Base-by-base conservation (phyloP, 2,888 invertebrate species). In the Erebia ligea region DNA sequence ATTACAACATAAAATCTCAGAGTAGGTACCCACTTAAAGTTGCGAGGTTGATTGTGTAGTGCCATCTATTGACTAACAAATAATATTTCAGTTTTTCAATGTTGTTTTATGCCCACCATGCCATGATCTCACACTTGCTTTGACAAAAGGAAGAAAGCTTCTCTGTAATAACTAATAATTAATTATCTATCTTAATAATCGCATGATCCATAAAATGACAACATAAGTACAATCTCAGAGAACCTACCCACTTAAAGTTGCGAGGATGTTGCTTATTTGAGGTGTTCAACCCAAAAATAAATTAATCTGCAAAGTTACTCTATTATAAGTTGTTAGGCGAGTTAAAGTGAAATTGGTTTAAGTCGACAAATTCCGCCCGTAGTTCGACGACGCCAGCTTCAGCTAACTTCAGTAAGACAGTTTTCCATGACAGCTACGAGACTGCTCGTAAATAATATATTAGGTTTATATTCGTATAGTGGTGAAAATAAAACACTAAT, bases 261-360 rank as follows among this genome's bases (percentile, higher is more conserved):
- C 48, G 57, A 67, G 70, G 67, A 59, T 73, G 73, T 77, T 77
- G 74, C 75, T 74, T 76, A 75, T 76, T 75, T 76, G 76, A 79
- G 78, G 78, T 77, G 75, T 76, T 75, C 70, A 70, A 71, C 48
- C 79, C 79, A 78, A 80, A 84, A 86, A 84, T 84, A 88, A 85
- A 89, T 91, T 88, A 90, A 90, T 88, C 82, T 84, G 73, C 80
- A 81, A 87, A 90, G 87, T 90, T 90, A 86, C 81, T 87, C 89
- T 88, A 90, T 89, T 89, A 89, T 90, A 90, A 88, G 88, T 90
- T 90, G 86, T 86, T 86, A 80, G 81, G 80, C 75, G 82, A 86
- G 86, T 85, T 88, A 82, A 84, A 87, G 86, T 84, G 85, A 83
- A 86, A 85, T 85, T 85, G 82, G 84, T 85, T 84, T 81, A 83